These are phyloP conservation scores for Cyanoramphus novaezelandiae DNA, from an alignment of 2,113 vertebrate species.

Conservation along the genomic window DNA sequence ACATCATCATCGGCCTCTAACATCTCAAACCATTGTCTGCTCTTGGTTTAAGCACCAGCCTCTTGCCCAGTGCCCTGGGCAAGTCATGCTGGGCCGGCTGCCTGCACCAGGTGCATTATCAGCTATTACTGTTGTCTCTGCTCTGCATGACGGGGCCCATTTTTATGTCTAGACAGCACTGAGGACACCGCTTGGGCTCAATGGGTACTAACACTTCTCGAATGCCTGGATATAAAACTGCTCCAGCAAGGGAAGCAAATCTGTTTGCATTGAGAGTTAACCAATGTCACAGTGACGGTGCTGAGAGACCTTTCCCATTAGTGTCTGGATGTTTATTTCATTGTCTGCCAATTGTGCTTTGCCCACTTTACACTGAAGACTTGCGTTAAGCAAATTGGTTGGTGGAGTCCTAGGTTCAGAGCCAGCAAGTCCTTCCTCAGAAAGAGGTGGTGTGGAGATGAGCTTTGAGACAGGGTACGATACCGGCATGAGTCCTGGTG, in stretches of 20 bases:
- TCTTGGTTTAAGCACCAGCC: not conserved
- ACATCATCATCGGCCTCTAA: not conserved
- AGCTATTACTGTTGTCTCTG: not conserved
- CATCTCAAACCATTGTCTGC: not conserved
- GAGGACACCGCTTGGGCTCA: not conserved
- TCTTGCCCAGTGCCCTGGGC: not conserved
- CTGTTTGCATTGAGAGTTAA: not conserved
- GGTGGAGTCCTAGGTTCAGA: not conserved
- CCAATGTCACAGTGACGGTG: too few relatives aligned
- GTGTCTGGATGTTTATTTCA: not conserved
- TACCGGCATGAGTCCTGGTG: not conserved
- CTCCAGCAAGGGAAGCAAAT: not conserved
- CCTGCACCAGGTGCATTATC: too few relatives aligned
- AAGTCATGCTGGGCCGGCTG: not conserved
- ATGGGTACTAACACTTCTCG: not conserved
- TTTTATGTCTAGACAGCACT: not conserved
- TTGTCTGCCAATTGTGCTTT: not conserved
- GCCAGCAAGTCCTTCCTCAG: rapidly evolving
- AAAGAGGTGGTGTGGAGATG: not conserved
- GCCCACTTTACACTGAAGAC: not conserved
- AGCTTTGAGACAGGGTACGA: not conserved
- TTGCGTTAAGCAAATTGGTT: rapidly evolving
- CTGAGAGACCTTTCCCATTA: not conserved
- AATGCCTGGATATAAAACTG: not conserved
- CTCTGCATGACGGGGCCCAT: not conserved